Conservation (phyloP, 2,888 invertebrate species). For the Asteroscopus sphinx region DNA sequence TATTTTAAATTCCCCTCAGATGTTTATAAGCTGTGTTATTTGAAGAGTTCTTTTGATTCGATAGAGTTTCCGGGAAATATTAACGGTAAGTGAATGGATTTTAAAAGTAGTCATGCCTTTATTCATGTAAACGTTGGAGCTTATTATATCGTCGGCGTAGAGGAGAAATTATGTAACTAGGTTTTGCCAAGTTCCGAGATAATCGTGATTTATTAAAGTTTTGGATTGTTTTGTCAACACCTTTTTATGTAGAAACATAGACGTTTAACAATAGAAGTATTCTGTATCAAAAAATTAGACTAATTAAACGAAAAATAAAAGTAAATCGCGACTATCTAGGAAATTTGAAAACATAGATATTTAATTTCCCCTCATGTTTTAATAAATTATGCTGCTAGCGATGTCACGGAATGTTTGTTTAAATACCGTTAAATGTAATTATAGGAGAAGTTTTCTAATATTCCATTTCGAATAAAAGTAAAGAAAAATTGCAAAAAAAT, state of each 20-base stretch:
- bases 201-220: too few species aligned
- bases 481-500: neutral
- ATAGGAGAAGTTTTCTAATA: neutral
- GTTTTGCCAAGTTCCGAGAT: too few species aligned
- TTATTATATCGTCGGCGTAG: too few species aligned
- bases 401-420: conserved; percentile 3
- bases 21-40: conserved; percentile 35
- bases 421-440: neutral
- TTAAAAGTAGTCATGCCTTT: conserved; percentile 35
- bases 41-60: conserved; percentile 37
- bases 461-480: conserved; percentile 6
- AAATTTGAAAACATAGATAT: too few species aligned
- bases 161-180: too few species aligned
- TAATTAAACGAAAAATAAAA: too few species aligned
- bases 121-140: conserved; percentile 18
- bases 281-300: too few species aligned
- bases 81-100: conserved; percentile 31
- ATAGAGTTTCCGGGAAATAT: conserved; percentile 33
- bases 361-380: too few species aligned
- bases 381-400: conserved; percentile 7
- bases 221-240: too few species aligned
- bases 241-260: too few species aligned
- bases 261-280: too few species aligned
- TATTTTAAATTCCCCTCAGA: conserved; percentile 42
- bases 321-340: too few species aligned